Conservation (phyloP, 2,797 vertebrate genomes). For the Sebastolobus altivelis region DNA sequence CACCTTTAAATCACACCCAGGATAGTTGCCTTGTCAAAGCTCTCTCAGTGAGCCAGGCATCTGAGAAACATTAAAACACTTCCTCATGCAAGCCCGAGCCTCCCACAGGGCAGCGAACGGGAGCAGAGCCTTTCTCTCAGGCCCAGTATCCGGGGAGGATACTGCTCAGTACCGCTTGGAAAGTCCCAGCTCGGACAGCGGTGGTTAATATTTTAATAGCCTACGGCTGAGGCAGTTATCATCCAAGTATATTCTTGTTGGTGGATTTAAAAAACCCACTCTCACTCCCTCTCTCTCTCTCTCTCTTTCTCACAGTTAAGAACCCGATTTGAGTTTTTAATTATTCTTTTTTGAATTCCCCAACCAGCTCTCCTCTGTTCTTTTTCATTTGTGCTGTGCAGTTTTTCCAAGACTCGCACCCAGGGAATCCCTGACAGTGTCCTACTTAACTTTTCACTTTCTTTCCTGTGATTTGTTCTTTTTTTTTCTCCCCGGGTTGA, state of each 20-base stretch:
- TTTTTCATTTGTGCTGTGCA: slow-evolving; percentile 86
- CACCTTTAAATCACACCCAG: slow-evolving; percentile 87
- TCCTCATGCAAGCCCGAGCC: slow-evolving; percentile 84
- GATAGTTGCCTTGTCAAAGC: slow-evolving; percentile 86
- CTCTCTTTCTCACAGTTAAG: slow-evolving; percentile 83
- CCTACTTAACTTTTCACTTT: slow-evolving; percentile 89
- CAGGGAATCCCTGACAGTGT: slow-evolving; percentile 85
- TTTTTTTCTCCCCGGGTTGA: slow-evolving; percentile 69
- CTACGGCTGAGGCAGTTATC: slow-evolving; percentile 85
- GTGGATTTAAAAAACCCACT: slow-evolving; percentile 83
- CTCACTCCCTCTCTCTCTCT: slow-evolving; percentile 65
- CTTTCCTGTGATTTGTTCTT: slow-evolving; percentile 84
- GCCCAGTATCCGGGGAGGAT: slow-evolving; percentile 85
- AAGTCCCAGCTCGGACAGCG: slow-evolving; percentile 86
- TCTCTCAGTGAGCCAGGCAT: slow-evolving; percentile 82
- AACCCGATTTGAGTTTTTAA: slow-evolving; percentile 88
- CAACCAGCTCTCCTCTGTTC: slow-evolving; percentile 85
- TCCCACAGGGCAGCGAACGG: slow-evolving; percentile 83
- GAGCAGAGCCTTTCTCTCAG: slow-evolving; percentile 85
- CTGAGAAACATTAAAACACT: slow-evolving; percentile 87
- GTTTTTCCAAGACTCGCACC: slow-evolving; percentile 83
- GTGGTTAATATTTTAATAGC: slow-evolving; percentile 88
- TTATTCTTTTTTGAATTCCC: slow-evolving; percentile 88
- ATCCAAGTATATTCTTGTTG: slow-evolving; percentile 86
- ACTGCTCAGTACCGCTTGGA: slow-evolving; percentile 84